Evolutionary conservation across 2,113 vertebrate species (phyloP), one percentile per base, ranked within the genome.

Genomic region (Hemichromis elongatus): DNA sequence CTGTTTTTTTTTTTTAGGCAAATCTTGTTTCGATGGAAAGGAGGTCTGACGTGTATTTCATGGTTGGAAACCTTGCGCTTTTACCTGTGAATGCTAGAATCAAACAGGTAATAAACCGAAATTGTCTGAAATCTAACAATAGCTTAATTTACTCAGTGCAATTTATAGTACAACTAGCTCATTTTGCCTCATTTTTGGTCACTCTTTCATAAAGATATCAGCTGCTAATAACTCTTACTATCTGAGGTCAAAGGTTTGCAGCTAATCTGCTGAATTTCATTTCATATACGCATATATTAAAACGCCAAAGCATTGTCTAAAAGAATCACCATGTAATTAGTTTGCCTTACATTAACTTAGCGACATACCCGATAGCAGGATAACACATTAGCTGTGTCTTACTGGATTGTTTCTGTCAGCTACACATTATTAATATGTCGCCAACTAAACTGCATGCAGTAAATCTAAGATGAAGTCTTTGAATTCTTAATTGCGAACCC

Each of bases 401-500:
- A 81, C 52, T 16, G 79, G n/a, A 77, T 85, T 92, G 77, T 81
- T 83, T 87, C 83, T 83, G 68, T 90, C 79, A 80, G 77, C 56
- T 82, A 28, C 59, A 78, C 77, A 61, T 85, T 84, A 88, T 82
- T 85, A 79, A 88, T 55, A 85, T 81, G 45, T 87, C 75, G 87
- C 45, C 33, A 47, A 68, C 83, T 78, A 75, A 90, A 89, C 70
- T 79, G 9, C 86, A 80, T 45, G 68, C 54, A 54, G 54, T 87
- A 86, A 77, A 79, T 92, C 87, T 77, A 80, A 80, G 80, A 78
- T 54, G 54, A 79, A 79, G 73, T 81, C 87, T 92, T 90, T 90
- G 80, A 88, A 92, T 89, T 82, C 40, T 84, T 90, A 87, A 88
- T 93, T 89, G 80, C 26, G 2, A 88, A 86, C 50, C 86, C 70